Base-by-base conservation (phyloP, 2,797 vertebrate species). In the Pampus argenteus region DNA sequence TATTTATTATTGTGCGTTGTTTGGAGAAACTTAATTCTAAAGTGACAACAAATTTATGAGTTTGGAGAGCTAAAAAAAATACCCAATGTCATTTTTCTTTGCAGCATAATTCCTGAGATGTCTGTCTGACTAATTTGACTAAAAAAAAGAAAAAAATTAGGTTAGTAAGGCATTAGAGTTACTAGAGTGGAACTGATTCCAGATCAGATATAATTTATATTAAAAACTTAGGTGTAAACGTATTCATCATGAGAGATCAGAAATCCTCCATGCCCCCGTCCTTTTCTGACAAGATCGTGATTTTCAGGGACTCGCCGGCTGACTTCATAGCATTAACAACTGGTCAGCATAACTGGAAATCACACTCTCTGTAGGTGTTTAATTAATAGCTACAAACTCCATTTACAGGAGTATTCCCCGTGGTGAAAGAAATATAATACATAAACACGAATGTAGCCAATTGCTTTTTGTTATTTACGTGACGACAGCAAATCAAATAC, bases 141-240 rank as follows among this genome's bases (percentile, higher is more conserved):
- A 81, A 84, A 86, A 87, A 90, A 89, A 88, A 81, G 84, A 86
- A 87, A 90, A 89, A 88, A 81, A 90, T 82, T 87, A 90, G 89
- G 86, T 90, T 86, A 90, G 89, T 83, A 77, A 76, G 71, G 72
- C 83, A 79, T 59, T 13, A 7, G 56, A 87, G 82, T 83, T 83
- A 81, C 86, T 81, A 79, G 81, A 83, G 85, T 83, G 70, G 63
- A 66, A 94, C 89, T 89, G 93, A 92, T 93, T 92, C 86, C 82
- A 87, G 88, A 91, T 93, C 88, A 87, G 84, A 88, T 91, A 85
- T 90, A 86, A 86, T 84, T 89, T 88, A 87, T 84, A 91, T 88
- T 86, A 91, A 84, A 90, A 91, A 91, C 89, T 90, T 79, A 84
- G 79, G 66, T 91, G 86, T 88, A 87, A 86, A 89, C 50, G 44